Base-by-base conservation (phyloP, 2,113 vertebrate species). In the Phylloscopus whistleri region DNA sequence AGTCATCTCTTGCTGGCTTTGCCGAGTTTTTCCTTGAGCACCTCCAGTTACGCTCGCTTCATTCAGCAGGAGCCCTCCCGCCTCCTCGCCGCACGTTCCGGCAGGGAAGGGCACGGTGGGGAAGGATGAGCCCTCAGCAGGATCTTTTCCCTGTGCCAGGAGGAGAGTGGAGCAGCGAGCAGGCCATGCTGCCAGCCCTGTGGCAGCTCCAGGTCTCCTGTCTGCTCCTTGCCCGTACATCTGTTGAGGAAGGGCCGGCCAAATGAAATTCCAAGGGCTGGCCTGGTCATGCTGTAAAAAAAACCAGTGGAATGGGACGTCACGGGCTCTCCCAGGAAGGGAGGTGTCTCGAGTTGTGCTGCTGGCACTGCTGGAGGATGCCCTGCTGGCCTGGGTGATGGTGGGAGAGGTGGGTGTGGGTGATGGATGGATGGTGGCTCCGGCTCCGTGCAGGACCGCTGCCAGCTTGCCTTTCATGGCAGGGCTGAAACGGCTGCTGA, bases 21-120 rank as follows among this genome's bases (percentile, higher is more conserved):
- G 26, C 69, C 0, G 33, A 49, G 59, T 26, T 92, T 78, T 79
- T 73, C 85, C 39, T 62, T 66, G 48, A 49, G 68, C 92, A 90
- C 64, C 92, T 67, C 90, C 10, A 27, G 20, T 87, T 84, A 79
- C 28, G 0, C 56, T 76, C 0, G 0, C 55, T 91, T 68, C 92
- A 52, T 94, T 91, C 87, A 91, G 59, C 48, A 7, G 51, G 58
- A 91, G 2, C 30, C 31, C 19, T 35, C 21, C 70, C 31, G 2
- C 62, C 75, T 93, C 41, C 46, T 76, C 4, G 0, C n/a, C 0
- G 0, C 39, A 10, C 4, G 1, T 79, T 80, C 48, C 0, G 2
- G 26, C 70, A 77, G 70, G 82, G 53, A 76, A 73, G 66, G 76
- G 55, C 73, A 8, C 1, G 0, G 55, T 26, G 67, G 33, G 66